These are phyloP conservation scores for Gastrophryne carolinensis DNA, from an alignment of 2,797 vertebrate species.

Conservation along the genomic window DNA sequence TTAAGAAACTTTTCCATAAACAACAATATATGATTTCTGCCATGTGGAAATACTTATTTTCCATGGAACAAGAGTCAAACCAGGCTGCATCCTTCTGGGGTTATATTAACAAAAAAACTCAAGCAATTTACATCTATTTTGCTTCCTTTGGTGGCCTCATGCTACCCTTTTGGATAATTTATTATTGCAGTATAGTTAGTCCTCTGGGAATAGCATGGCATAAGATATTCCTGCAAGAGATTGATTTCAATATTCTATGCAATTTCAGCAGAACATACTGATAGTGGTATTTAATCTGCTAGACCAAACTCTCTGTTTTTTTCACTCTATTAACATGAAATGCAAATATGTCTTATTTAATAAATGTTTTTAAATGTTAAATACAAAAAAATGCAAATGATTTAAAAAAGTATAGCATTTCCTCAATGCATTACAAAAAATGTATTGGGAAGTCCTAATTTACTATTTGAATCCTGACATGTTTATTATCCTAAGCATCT, in stretches of 20 bases:
- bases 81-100: not conserved
- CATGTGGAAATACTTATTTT: too few species aligned
- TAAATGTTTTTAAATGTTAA: not conserved
- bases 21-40: too few species aligned
- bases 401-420: not conserved
- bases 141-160: conserved; percentile 1
- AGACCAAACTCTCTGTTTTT: not conserved
- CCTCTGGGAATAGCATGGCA: conserved; percentile 6
- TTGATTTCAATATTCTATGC: conserved; percentile 16
- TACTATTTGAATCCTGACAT: not conserved
- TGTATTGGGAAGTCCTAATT: not conserved
- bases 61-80: too few species aligned
- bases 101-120: conserved; percentile 19
- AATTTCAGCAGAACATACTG: conserved; percentile 16
- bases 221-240: conserved; percentile 23
- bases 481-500: not conserved
- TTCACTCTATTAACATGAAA: not conserved
- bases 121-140: conserved; percentile 2
- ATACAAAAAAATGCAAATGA: not conserved
- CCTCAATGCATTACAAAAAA: not conserved
- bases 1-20: too few species aligned
- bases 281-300: not conserved
- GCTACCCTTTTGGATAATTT: conserved; percentile 14
- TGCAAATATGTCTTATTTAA: conserved; percentile 7
- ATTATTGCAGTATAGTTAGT: conserved; percentile 21